Evolutionary conservation across 2,113 vertebrate species (phyloP).

Genomic region (Myotis yumanensis): DNA sequence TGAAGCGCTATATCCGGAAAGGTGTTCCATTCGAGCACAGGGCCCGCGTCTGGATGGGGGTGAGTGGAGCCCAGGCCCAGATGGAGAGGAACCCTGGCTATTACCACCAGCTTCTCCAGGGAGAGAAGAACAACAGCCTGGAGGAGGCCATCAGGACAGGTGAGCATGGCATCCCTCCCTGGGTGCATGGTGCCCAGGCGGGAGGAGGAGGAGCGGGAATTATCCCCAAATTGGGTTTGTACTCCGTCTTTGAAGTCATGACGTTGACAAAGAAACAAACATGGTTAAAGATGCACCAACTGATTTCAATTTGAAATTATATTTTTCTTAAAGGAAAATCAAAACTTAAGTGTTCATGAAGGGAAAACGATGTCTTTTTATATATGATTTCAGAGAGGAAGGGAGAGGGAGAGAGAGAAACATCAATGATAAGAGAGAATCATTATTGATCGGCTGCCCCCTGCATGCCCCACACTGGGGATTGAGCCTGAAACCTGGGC

Average conservation of each 20-base stretch:
- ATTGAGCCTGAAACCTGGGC: too few relatives aligned
- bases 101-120: slow-evolving; percentile 89
- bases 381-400: too few relatives aligned
- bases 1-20: slow-evolving; percentile 97
- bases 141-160: slow-evolving; percentile 92
- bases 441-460: too few relatives aligned
- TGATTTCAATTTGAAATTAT: too few relatives aligned
- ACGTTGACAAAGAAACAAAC: not conserved
- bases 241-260: not conserved
- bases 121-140: slow-evolving; percentile 87
- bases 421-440: too few relatives aligned
- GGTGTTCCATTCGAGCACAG: slow-evolving; percentile 93
- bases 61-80: slow-evolving; percentile 92
- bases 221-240: not conserved
- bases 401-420: too few relatives aligned
- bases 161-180: slow-evolving; percentile 57
- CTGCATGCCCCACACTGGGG: too few relatives aligned
- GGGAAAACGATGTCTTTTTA: not conserved
- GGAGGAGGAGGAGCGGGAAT: not conserved
- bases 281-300: not conserved
- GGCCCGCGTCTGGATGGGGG: slow-evolving; percentile 92
- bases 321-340: not conserved
- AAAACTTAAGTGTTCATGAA: not conserved
- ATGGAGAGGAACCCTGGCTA: slow-evolving; percentile 92
- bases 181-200: not conserved